A percentile compares a stretch with the other conserved stretches of the same genome.
These are phyloP conservation scores for Dusona sp. DNA, from an alignment of 2,888 invertebrate genomes.

Conservation along the genomic window DNA sequence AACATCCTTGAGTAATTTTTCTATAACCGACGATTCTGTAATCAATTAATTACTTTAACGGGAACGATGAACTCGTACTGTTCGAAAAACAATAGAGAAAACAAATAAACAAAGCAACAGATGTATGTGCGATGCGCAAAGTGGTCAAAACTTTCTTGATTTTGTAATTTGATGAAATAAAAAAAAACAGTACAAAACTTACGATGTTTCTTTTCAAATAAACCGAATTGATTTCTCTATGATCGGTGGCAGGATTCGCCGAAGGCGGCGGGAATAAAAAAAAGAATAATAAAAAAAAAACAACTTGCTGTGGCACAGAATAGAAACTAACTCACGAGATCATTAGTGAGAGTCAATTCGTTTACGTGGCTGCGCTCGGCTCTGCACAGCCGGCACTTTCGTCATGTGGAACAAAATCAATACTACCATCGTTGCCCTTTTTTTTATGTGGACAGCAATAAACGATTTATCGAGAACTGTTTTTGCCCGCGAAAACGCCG, in stretches of 20 bases:
- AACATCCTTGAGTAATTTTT: not conserved
- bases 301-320: not conserved
- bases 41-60: not conserved
- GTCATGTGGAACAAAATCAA: slow-evolving; percentile 49
- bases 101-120: not conserved
- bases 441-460: not conserved
- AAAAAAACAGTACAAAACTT: not conserved
- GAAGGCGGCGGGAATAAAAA: not conserved
- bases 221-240: slow-evolving; percentile 13
- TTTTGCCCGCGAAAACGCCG: slow-evolving; percentile 42
- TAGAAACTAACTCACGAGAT: not conserved
- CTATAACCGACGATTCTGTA: not conserved
- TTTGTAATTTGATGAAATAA: not conserved
- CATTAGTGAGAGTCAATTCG: slow-evolving; percentile 38
- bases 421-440: slow-evolving; percentile 29
- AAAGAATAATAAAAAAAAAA: slow-evolving; percentile 19
- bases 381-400: slow-evolving; percentile 3
- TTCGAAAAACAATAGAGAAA: not conserved
- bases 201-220: slow-evolving; percentile 6
- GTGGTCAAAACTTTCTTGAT: not conserved
- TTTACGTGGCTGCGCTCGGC: slow-evolving; percentile 40
- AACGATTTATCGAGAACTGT: slow-evolving; percentile 7
- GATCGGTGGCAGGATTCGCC: slow-evolving; percentile 18
- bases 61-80: not conserved
- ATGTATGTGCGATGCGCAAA: not conserved